Conservation (phyloP, 2,113 vertebrate genomes). For the Istiophorus platypterus region DNA sequence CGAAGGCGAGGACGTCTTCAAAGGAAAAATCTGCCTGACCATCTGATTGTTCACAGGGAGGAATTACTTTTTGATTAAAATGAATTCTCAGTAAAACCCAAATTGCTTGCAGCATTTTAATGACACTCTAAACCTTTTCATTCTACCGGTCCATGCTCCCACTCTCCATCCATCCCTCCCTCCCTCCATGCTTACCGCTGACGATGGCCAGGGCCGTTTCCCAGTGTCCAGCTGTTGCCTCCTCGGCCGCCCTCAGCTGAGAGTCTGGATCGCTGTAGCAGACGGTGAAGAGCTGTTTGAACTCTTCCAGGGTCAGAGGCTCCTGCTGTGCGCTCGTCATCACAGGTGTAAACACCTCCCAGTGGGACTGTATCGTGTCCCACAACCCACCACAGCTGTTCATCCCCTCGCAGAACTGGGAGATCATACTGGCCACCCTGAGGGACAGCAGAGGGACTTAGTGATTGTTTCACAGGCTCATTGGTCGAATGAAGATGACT, state of each 20-base stretch:
- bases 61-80: neutral
- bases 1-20: slow-evolving; percentile 76
- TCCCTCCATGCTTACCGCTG: slow-evolving; percentile 53
- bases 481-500: neutral
- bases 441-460: neutral
- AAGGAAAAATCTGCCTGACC: slow-evolving; percentile 61
- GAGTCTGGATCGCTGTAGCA: slow-evolving; percentile 58
- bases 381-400: slow-evolving; percentile 80
- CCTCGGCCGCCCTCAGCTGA: slow-evolving; percentile 61
- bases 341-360: slow-evolving; percentile 69
- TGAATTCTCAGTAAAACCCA: neutral
- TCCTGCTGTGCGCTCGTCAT: slow-evolving; percentile 56
- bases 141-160: neutral
- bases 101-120: neutral
- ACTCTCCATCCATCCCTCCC: neutral
- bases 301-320: slow-evolving; percentile 56
- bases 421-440: slow-evolving; percentile 77
- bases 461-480: neutral
- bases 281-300: slow-evolving; percentile 70
- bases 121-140: neutral
- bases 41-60: slow-evolving; percentile 52
- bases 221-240: slow-evolving; percentile 67
- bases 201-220: slow-evolving; percentile 66
- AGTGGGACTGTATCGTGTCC: slow-evolving; percentile 67
- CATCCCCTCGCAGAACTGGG: slow-evolving; percentile 77